Evolutionary conservation across 2,888 invertebrate genomes (phyloP), one percentile per base, ranked within the genome.

Genomic region (Coleophora flavipennella): DNA sequence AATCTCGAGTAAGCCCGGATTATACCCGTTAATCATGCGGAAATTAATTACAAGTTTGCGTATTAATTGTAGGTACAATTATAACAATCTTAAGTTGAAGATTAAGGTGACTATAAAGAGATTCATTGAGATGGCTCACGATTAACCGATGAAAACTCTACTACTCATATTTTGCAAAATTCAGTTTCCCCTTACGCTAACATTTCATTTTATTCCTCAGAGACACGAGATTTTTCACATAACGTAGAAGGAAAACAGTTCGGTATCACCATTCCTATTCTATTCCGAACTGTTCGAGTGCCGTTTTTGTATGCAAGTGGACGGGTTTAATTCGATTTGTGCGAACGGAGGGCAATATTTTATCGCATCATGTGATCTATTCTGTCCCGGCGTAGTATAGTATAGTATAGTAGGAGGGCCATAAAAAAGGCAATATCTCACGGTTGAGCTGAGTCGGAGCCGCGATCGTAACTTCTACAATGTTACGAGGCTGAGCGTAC

Each of bases 351-450:
- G 75, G 80, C 76, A 72, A 81, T 83, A 81, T 84, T 83, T 84
- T 81, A 84, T 83, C 74, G 79, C 71, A 83, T 79, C 79, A 79
- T 83, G 81, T 81, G 83, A 83, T 83, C 83, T 81, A 76, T 81
- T 81, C 77, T 81, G 77, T 80, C 74, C 78, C 70, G 73, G 74
- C 32, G 32, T 38, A 38, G 38, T 72, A 68, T 79, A 79, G 75
- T 79, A 78, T 80, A 79, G 80, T 78, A 78, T 78, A 79, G 80
- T 73, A 76, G 76, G 81, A 79, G 80, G 74, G 81, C 64, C 70
- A 79, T 84, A 83, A 83, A 84, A 84, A 84, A 83, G 73, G 83
- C 72, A 83, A 84, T 84, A 81, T 84, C 78, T 84, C 80, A 81
- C 84, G 75, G 83, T 81, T 72, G 83, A 84, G 72, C 77, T 67